A percentile compares a stretch with the other conserved stretches of the same genome.
phyloP scores from a whole-genome alignment of 2,888 invertebrate species.

The Orthonevra nobilis region DNA sequence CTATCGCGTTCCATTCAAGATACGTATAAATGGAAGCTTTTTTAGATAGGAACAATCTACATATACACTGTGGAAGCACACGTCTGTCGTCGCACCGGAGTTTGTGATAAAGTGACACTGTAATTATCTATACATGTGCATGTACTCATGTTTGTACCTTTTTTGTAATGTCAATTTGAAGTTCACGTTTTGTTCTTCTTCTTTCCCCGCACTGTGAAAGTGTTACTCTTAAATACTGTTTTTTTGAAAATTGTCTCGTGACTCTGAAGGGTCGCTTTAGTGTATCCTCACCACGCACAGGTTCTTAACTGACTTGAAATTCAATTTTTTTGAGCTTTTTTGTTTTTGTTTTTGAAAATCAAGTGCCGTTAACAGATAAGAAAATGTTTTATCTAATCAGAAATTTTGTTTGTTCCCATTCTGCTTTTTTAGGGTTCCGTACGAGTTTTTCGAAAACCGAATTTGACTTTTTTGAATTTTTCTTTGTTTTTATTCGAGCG shows the following conservation, averaged over 20 bases:
- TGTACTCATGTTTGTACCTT: too few species aligned
- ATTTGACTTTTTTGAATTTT: too few species aligned
- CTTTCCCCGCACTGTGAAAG: background rate
- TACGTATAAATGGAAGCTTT: conserved; percentile 16
- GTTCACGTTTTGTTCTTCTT: conserved; percentile 69
- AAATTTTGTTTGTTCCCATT: conserved; percentile 42
- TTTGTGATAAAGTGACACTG: conserved; percentile 11
- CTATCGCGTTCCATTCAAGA: background rate
- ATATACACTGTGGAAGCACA: background rate
- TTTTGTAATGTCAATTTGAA: too few species aligned
- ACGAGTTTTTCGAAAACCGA: too few species aligned
- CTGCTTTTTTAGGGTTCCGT: too few species aligned
- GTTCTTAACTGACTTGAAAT: too few species aligned
- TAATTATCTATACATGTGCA: conserved; percentile 41
- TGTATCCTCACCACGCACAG: too few species aligned
- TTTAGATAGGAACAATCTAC: conserved; percentile 6
- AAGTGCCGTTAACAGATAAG: conserved; percentile 19
- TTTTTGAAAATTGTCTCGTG: too few species aligned
- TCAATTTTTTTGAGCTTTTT: too few species aligned
- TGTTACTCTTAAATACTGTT: too few species aligned
- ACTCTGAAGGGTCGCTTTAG: too few species aligned
- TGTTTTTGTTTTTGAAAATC: conserved; percentile 1
- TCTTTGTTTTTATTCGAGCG: too few species aligned
- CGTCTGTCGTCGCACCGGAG: background rate
- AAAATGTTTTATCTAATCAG: conserved; percentile 39